Conservation (phyloP, 2,113 vertebrate species). For the Macquaria australasica region DNA sequence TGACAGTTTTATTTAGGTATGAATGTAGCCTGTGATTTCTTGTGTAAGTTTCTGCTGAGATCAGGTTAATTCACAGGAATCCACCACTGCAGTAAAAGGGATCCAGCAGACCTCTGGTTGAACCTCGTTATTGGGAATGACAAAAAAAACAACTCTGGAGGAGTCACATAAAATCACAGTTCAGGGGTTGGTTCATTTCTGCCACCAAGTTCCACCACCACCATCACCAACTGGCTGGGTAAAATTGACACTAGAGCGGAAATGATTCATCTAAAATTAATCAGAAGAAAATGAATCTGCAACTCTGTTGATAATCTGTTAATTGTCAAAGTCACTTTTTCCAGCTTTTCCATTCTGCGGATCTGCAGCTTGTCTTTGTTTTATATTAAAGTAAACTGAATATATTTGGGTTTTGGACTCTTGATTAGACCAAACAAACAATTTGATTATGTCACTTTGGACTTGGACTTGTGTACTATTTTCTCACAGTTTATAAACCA, state of each 20-base stretch:
- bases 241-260: background rate
- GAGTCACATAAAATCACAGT: background rate
- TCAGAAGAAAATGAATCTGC: background rate
- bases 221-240: background rate
- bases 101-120: background rate
- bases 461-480: too few relatives aligned
- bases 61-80: background rate
- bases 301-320: background rate
- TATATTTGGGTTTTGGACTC: too few relatives aligned
- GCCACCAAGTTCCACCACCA: background rate
- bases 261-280: background rate
- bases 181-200: background rate
- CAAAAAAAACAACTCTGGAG: background rate
- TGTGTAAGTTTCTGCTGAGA: background rate
- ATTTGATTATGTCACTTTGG: too few relatives aligned
- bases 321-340: background rate
- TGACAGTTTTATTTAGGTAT: background rate
- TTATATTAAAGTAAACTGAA: background rate
- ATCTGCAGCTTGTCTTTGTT: background rate
- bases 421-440: too few relatives aligned
- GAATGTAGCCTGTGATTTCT: background rate
- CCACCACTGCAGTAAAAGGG: background rate
- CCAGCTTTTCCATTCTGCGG: background rate
- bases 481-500: background rate
- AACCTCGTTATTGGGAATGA: background rate